A percentile compares a stretch with the other conserved stretches of the same genome.
Conservation (phyloP, 2,888 invertebrate species). For the Alloplasta piceator region DNA sequence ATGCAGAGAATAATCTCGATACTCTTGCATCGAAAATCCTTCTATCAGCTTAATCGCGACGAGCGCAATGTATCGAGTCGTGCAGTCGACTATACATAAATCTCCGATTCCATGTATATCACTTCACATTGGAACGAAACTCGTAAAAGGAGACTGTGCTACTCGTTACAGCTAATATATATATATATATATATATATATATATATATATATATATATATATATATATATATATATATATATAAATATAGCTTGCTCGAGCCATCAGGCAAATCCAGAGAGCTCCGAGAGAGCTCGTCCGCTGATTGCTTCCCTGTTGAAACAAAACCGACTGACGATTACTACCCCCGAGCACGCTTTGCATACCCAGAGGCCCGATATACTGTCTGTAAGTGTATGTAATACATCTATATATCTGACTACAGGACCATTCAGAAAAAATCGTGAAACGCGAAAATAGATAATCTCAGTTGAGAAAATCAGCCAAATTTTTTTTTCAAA, state of each 20-base stretch:
- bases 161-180: slow-evolving; percentile 8
- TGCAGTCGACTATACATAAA: background rate
- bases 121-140: slow-evolving; percentile 18
- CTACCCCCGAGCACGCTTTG: slow-evolving; percentile 61
- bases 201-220: background rate
- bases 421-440: background rate
- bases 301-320: slow-evolving; percentile 62
- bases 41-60: slow-evolving; percentile 14
- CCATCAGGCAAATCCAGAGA: slow-evolving; percentile 45
- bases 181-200: slow-evolving; percentile 11
- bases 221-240: background rate
- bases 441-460: no score
- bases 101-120: background rate
- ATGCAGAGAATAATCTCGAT: slow-evolving; percentile 21
- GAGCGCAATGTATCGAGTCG: background rate
- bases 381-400: background rate
- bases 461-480: no score
- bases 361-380: slow-evolving; percentile 36
- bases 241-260: slow-evolving; percentile 23
- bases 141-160: slow-evolving; percentile 6
- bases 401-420: slow-evolving; percentile 4
- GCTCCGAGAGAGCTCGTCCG: slow-evolving; percentile 25
- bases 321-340: slow-evolving; percentile 60
- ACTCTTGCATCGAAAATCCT: slow-evolving; percentile 1
- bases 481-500: no score